Base-by-base conservation (phyloP, 2,888 invertebrate genomes). In the Drosophila mettleri region DNA sequence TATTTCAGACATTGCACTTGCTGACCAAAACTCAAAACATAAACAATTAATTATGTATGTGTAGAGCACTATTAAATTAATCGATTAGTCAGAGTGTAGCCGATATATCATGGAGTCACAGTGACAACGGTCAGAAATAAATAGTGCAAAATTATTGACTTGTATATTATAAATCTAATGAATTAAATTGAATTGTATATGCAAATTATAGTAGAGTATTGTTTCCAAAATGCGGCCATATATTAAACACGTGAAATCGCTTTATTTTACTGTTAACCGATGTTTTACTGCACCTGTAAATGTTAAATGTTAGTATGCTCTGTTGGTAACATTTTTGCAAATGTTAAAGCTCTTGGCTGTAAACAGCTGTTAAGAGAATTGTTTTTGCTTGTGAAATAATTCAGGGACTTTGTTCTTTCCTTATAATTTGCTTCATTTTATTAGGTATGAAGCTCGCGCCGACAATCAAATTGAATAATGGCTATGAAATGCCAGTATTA, bases 401-500 rank as follows among this genome's bases (percentile, higher is more conserved):
- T 24, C 12, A 20, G 12, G 18, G 27, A 5, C 18, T 14, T 4
- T 2, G 6, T 31, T 27, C 3, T 0, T 20, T 9, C 12, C 2
- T 1, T 14, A 7, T 5, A 9, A 2, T n/a, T 20, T 14, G 27
- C 8, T 38, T 39, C 31, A 29, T 20, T 53, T 48, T 2, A 9
- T 31, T 14, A 38, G 29, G 12, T 12, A 82, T 88, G 69, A 86
- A 87, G 54, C 60, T 80, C 3, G 90, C 90, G 51, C 91, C 94
- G 0, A 90, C 90, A 18, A 70, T 93, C 1, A 93, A 93, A 69
- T 91, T 95, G 38, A 94, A 93, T 86, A 94, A 94, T 91, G 95
- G 94, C 1, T 81, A 87, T 4, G 89, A 93, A 51, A 94, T 95
- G 87, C 95, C 95, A 0, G 88, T 93, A 16, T 74, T 95, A 20